A percentile compares a stretch with the other conserved stretches of the same genome.
These are phyloP conservation scores for Leucoraja ocellata DNA, from an alignment of 2,797 vertebrate genomes.

Conservation along the genomic window DNA sequence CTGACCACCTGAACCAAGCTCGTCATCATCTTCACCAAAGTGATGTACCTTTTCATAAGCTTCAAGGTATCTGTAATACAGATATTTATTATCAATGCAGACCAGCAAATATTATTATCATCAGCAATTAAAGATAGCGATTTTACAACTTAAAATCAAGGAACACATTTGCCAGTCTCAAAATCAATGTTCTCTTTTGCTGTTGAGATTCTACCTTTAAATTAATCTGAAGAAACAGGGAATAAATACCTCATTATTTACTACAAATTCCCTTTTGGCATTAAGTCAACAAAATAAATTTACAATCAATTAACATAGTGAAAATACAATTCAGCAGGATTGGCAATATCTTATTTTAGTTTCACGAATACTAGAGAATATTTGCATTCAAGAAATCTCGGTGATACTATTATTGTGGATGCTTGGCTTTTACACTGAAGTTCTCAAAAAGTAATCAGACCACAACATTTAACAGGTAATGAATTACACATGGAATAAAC, in stretches of 20 bases:
- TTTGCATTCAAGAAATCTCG: not conserved
- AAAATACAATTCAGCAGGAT: not conserved
- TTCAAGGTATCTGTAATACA: constrained; percentile 84
- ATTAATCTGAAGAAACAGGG: not conserved
- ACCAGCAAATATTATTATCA: constrained; percentile 39
- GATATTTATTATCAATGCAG: constrained; percentile 41
- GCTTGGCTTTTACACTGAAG: not conserved
- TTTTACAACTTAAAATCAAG: not conserved
- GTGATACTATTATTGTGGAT: not conserved
- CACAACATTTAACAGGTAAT: not conserved
- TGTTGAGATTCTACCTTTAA: not conserved
- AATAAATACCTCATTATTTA: not conserved
- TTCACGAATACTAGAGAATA: not conserved
- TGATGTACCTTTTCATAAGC: constrained; percentile 99
- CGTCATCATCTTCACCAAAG: constrained; percentile 98
- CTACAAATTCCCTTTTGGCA: not conserved
- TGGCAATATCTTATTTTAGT: not conserved
- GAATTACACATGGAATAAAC: constrained; percentile 5
- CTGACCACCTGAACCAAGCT: constrained; percentile 90
- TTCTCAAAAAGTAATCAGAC: not conserved
- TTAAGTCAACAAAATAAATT: not conserved
- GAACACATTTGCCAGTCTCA: not conserved
- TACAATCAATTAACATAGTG: not conserved
- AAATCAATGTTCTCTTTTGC: constrained; percentile 28
- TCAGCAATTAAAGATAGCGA: not conserved